These are phyloP conservation scores for Sialia sialis DNA, from an alignment of 2,113 vertebrate species.

Conservation along the genomic window DNA sequence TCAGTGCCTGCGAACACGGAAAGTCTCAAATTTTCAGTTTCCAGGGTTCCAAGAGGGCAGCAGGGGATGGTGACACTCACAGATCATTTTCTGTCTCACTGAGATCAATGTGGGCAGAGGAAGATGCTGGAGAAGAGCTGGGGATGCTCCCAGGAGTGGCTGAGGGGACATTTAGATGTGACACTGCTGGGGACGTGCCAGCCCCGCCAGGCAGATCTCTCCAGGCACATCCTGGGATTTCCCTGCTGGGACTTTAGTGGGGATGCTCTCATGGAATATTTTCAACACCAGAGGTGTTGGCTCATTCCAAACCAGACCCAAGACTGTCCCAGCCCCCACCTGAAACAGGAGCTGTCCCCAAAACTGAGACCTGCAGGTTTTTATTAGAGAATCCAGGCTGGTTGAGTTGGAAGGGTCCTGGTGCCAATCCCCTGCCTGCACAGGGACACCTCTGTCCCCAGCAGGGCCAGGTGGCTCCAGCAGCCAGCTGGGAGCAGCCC, in stretches of 20 bases:
- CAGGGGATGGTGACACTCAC: background rate
- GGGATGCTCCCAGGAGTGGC: background rate
- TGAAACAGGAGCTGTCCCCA: background rate
- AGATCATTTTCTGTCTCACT: accelerated
- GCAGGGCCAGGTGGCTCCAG: accelerated
- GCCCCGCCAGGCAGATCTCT: accelerated
- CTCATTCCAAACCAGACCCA: background rate
- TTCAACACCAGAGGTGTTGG: background rate
- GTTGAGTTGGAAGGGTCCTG: too few relatives aligned
- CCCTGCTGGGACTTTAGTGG: background rate
- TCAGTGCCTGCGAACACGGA: too few relatives aligned
- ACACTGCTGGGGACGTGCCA: accelerated
- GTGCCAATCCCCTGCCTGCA: too few relatives aligned
- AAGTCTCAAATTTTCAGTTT: too few relatives aligned
- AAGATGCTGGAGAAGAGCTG: accelerated
- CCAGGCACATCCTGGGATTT: background rate
- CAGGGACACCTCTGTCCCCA: background rate
- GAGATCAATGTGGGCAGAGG: background rate
- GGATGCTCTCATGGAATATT: background rate
- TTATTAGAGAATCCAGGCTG: background rate
- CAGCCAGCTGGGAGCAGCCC: background rate
- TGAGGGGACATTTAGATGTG: background rate
- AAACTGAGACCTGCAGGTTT: background rate
- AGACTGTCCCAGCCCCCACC: background rate
- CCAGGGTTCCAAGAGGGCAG: background rate